These are phyloP conservation scores for Lacanobia wlatinum DNA, from an alignment of 2,888 invertebrate genomes.

Conservation along the genomic window DNA sequence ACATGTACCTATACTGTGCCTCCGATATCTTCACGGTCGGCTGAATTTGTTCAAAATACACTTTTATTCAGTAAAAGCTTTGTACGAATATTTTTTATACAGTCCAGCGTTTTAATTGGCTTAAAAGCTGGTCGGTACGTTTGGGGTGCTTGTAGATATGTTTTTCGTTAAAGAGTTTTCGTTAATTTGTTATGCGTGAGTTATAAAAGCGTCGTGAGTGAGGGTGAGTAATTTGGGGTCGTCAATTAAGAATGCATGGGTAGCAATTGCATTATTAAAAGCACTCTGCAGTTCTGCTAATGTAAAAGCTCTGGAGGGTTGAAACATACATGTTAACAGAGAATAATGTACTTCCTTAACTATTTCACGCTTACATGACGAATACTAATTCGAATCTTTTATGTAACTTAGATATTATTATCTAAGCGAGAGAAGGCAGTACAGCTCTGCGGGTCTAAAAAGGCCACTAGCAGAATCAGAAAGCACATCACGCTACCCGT, in stretches of 20 bases:
- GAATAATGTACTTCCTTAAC: background rate
- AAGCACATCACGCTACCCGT: no score
- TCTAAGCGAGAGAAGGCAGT: background rate
- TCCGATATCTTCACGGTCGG: constrained; percentile 52
- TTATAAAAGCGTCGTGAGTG: constrained; percentile 6
- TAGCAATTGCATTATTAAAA: background rate
- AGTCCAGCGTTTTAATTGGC: constrained; percentile 47
- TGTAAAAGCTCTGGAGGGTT: background rate
- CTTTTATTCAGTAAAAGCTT: constrained; percentile 57
- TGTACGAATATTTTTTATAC: constrained; percentile 41
- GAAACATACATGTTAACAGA: background rate
- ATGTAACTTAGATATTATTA: background rate
- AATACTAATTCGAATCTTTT: background rate
- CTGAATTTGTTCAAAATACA: constrained; percentile 53
- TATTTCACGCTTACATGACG: background rate
- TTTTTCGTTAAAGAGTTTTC: constrained; percentile 22
- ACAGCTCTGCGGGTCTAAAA: no score
- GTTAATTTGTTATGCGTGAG: constrained; percentile 22
- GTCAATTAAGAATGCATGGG: background rate
- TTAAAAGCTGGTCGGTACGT: constrained; percentile 39
- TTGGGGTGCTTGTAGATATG: constrained; percentile 1
- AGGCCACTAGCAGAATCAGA: no score
- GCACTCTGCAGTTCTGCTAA: background rate
- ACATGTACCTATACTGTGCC: constrained; percentile 39
- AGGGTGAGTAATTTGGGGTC: constrained; percentile 5